Percentiles rank a stretch among this genome's conserved stretches.
Conservation (phyloP, 1,140 invertebrate species). For the Cardiocondyla obscurior region DNA sequence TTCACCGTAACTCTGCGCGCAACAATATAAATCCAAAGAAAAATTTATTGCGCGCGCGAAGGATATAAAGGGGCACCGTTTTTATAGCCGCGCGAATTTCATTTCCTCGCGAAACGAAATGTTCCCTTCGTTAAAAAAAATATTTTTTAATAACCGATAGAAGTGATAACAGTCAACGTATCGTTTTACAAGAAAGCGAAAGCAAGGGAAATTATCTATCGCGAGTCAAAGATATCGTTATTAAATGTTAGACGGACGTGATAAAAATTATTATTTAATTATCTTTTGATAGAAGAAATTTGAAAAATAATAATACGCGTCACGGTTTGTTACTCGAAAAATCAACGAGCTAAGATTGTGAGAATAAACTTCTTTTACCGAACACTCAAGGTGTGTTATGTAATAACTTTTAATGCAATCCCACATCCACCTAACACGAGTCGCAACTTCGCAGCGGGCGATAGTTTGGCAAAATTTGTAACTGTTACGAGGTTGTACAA, state of each 20-base stretch:
- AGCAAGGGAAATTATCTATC: neutral
- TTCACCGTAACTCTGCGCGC: neutral
- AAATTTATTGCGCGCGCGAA: neutral
- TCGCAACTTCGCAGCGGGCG: neutral
- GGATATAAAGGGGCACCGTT: neutral
- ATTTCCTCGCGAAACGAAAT: neutral
- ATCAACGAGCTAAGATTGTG: neutral
- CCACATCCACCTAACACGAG: neutral
- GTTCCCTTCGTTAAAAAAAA: neutral
- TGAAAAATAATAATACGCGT: neutral
- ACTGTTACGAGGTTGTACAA: constrained; percentile 36
- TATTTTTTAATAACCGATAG: neutral
- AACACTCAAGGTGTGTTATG: neutral
- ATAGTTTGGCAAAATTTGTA: constrained; percentile 36
- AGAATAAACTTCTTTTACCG: neutral
- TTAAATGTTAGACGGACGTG: neutral
- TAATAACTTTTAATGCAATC: constrained; percentile 1
- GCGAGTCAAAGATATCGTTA: neutral
- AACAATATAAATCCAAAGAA: neutral
- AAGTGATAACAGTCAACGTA: neutral
- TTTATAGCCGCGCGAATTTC: neutral
- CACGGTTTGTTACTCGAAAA: too few species aligned
- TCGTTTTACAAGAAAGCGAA: neutral
- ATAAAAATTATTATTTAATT: neutral
- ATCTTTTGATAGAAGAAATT: neutral